Base-by-base conservation (phyloP, 2,888 invertebrate genomes). In the Lathronympha strigana region DNA sequence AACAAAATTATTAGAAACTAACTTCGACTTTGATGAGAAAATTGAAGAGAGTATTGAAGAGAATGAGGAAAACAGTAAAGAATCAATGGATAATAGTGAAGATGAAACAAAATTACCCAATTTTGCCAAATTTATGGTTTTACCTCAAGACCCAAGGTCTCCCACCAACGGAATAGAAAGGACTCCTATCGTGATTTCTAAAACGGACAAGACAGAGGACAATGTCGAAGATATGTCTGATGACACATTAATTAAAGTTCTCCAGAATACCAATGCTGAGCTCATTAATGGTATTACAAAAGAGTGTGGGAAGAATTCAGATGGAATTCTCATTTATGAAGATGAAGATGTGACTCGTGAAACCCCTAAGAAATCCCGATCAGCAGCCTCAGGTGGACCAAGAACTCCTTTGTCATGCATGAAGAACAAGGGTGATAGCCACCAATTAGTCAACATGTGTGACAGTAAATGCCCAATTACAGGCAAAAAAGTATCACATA, bases 321-420 rank as follows among this genome's bases (percentile, higher is more conserved):
- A 93, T 61, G 92, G 90, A 3, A 80, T 93, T 53, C 79, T 93
- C n/a, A 93, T 94, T 69, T 94, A 94, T 83, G 93, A 94, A 86
- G 94, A 94, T 85, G 86, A 91, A 54, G 68, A 76, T n/a, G 69
- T 69, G 63, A 67, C 72, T 13, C 80, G 76, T 76, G 82, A 80
- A 51, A 87, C 88, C 58, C 87, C 88, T 2, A 87, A 84, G 69
- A 90, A 91, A 74, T 78, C 84, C 0, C 85, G 88, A 78, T 78
- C 85, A 61, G 72, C 76, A 23, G 79, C 73, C 68, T 83, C 79
- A 62, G 84, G 80, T 78, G 89, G 86, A 0, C 81, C 85, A 2
- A 85, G 92, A 71, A 92, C 92, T 64, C 92, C 92, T 36, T 71
- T 93, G 40, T 91, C 92, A 19, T 92, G 92, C 76, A 90, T 92